These are phyloP conservation scores for Ciconia stormi DNA, from an alignment of 2,113 vertebrate genomes.

Conservation along the genomic window DNA sequence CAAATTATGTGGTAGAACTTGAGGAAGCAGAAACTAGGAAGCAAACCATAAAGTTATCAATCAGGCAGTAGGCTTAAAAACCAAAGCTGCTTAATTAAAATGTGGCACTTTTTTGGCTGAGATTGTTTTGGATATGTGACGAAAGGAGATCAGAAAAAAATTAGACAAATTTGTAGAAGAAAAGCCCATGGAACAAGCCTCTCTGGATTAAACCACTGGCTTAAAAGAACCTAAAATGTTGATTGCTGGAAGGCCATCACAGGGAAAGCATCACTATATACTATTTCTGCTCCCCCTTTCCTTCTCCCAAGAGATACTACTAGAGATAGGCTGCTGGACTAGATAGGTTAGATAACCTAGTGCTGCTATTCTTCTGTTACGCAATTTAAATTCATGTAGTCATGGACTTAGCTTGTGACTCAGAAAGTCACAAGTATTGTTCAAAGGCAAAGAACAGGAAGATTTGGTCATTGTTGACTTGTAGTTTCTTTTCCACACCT, in stretches of 20 bases:
- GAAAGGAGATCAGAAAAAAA: not conserved
- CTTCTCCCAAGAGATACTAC: not conserved
- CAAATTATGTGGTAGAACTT: not conserved
- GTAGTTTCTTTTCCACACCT: not conserved
- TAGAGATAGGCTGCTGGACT: not conserved
- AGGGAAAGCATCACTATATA: not conserved
- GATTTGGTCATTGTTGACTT: not conserved
- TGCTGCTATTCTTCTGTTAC: not conserved
- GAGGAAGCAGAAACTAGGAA: not conserved
- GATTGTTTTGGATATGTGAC: not conserved
- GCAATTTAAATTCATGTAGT: not conserved
- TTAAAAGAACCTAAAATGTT: not conserved
- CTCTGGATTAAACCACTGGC: not conserved
- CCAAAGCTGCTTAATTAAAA: not conserved
- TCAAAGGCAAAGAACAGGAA: not conserved
- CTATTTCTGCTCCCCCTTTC: not conserved
- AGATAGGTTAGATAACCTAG: not conserved
- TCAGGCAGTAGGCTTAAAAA: not conserved
- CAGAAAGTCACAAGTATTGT: not conserved
- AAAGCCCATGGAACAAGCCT: not conserved
- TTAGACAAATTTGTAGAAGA: not conserved
- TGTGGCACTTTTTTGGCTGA: accelerated
- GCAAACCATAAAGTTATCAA: not conserved
- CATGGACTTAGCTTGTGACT: not conserved
- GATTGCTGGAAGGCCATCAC: not conserved